Percentiles rank a stretch among this genome's conserved stretches.
These are phyloP conservation scores for Achroia grisella DNA, from an alignment of 1,140 invertebrate species.

Conservation along the genomic window DNA sequence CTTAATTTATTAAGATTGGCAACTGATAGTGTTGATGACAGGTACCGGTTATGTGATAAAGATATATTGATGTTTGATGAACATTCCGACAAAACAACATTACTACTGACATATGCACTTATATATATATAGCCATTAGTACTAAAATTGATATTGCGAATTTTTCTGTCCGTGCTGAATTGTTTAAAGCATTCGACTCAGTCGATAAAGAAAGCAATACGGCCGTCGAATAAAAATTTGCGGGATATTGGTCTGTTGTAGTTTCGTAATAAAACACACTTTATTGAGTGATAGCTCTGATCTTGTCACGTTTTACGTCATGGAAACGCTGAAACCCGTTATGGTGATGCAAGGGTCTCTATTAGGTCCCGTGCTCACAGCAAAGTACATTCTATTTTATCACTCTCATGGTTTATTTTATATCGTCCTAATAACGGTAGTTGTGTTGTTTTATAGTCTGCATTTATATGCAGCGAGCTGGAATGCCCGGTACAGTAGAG, in stretches of 20 bases:
- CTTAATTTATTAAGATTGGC: too few species aligned
- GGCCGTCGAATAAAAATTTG: slow-evolving; percentile 40
- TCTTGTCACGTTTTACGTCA: slow-evolving; percentile 61
- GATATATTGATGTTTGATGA: slow-evolving; percentile 60
- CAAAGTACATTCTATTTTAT: slow-evolving; percentile 30
- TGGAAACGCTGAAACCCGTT: slow-evolving; percentile 43
- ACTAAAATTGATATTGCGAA: too few species aligned
- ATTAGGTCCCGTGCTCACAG: slow-evolving; percentile 16
- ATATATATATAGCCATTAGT: too few species aligned
- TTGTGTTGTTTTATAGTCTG: slow-evolving; percentile 25
- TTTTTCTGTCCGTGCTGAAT: slow-evolving; percentile 26
- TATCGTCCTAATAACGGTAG: slow-evolving; percentile 15
- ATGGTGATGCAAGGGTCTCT: slow-evolving; percentile 46
- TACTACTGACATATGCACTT: slow-evolving; percentile 6
- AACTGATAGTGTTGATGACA: too few species aligned
- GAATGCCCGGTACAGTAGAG: slow-evolving; percentile 50
- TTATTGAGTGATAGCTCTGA: slow-evolving; percentile 58
- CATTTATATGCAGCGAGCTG: slow-evolving; percentile 26
- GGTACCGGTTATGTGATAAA: slow-evolving; percentile 5
- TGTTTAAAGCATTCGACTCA: slow-evolving; percentile 40
- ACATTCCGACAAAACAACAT: slow-evolving; percentile 24
- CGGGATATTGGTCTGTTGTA: slow-evolving; percentile 56
- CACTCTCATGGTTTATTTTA: slow-evolving; percentile 30
- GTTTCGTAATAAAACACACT: slow-evolving; percentile 58
- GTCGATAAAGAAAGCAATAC: slow-evolving; percentile 44